A percentile compares a stretch with the other conserved stretches of the same genome.
phyloP scores from a whole-genome alignment of 2,797 vertebrate species.

The Aphelocoma californica region DNA sequence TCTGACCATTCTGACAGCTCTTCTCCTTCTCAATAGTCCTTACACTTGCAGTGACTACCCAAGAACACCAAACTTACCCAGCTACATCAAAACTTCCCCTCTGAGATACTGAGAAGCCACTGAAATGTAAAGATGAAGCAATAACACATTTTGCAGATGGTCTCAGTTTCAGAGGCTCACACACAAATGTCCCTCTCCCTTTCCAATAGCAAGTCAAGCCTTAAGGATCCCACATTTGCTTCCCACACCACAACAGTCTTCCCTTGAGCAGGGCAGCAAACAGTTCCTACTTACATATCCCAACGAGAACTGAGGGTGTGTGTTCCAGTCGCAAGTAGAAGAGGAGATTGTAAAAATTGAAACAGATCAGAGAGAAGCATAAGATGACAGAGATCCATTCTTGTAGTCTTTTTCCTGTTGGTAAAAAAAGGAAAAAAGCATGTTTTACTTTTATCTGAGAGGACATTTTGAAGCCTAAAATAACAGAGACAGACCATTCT shows the following conservation, averaged over 20 bases:
- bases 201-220: neutral
- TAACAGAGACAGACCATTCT: neutral
- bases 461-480: neutral
- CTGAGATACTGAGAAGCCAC: neutral
- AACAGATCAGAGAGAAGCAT: constrained; percentile 92
- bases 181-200: neutral
- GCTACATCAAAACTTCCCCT: neutral
- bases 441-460: constrained; percentile 1
- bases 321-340: constrained; percentile 89
- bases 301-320: constrained; percentile 81
- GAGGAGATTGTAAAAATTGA: constrained; percentile 91
- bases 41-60: neutral
- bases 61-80: neutral
- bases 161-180: neutral
- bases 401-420: constrained; percentile 90
- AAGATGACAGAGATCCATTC: constrained; percentile 92
- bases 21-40: neutral
- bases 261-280: neutral
- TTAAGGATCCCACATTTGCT: neutral
- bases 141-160: neutral
- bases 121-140: neutral
- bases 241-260: neutral
- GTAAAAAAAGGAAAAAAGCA: neutral
- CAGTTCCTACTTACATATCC: constrained; percentile 81
- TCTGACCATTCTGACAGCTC: neutral